A percentile compares a stretch with the other conserved stretches of the same genome.
These are phyloP conservation scores for Hyaena hyaena DNA, from an alignment of 2,113 vertebrate genomes.

Conservation along the genomic window DNA sequence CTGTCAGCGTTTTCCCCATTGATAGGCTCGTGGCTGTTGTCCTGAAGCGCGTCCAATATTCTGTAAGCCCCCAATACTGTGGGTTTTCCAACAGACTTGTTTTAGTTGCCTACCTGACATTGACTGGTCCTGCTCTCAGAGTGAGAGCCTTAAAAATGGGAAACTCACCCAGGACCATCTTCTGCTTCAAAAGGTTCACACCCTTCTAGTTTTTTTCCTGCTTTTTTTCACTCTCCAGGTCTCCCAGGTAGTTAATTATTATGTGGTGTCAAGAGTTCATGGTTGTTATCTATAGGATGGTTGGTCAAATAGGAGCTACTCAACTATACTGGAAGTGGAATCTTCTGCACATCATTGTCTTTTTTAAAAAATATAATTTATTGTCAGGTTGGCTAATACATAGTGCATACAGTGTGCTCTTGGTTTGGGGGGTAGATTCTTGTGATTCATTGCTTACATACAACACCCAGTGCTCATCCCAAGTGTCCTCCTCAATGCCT, in stretches of 20 bases:
- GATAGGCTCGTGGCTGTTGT: neutral
- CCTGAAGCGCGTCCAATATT: neutral
- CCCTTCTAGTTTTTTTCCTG: neutral
- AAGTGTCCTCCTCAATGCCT: too few species aligned
- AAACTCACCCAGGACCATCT: neutral
- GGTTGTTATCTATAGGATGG: neutral
- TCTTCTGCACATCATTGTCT: neutral
- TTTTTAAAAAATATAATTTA: too few species aligned
- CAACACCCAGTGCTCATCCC: too few species aligned
- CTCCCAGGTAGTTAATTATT: neutral
- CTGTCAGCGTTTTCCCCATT: neutral
- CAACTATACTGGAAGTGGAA: too few species aligned
- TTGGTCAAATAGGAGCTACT: neutral
- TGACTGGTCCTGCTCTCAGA: neutral
- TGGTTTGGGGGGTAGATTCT: too few species aligned
- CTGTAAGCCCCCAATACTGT: neutral
- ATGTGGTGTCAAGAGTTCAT: neutral
- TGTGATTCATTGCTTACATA: too few species aligned
- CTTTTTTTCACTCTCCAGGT: neutral
- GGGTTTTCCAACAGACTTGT: neutral
- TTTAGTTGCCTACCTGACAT: rapidly evolving
- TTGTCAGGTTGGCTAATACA: too few species aligned
- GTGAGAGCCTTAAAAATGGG: neutral
- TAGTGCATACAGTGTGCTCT: too few species aligned
- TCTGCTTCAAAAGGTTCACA: neutral